phyloP scores from a whole-genome alignment of 2,888 invertebrate species.

The Drosophila neutralis region DNA sequence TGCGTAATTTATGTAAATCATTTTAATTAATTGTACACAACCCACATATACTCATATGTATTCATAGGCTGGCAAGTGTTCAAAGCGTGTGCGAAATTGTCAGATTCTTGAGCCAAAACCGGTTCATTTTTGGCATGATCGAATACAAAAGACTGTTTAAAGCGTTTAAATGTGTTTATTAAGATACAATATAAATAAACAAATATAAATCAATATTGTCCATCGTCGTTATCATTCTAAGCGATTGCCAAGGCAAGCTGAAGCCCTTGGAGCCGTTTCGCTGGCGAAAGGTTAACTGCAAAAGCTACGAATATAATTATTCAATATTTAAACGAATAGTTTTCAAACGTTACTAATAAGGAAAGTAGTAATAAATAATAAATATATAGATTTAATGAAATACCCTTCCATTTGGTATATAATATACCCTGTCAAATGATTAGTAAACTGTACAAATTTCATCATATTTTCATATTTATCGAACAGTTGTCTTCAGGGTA shows the following conservation, averaged over 20 bases:
- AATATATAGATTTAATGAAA: background rate
- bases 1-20: slow-evolving; percentile 53
- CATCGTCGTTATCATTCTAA: slow-evolving; percentile 52
- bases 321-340: background rate
- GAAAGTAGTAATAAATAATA: background rate
- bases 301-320: background rate
- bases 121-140: slow-evolving; percentile 24
- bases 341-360: background rate
- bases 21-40: slow-evolving; percentile 54
- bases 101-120: slow-evolving; percentile 30
- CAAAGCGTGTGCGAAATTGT: slow-evolving; percentile 37
- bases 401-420: background rate
- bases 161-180: slow-evolving; percentile 19
- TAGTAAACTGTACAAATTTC: background rate
- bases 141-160: slow-evolving; percentile 12
- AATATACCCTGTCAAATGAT: background rate
- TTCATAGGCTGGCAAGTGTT: slow-evolving; percentile 32
- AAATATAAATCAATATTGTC: slow-evolving; percentile 1
- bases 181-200: slow-evolving; percentile 8
- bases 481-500: background rate
- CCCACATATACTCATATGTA: slow-evolving; percentile 2
- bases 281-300: slow-evolving; percentile 56
- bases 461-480: background rate
- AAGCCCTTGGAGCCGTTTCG: slow-evolving; percentile 49
- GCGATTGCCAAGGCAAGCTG: slow-evolving; percentile 49